Conservation (phyloP, 1,140 invertebrate species). For the Drosophila fuyamai region DNA sequence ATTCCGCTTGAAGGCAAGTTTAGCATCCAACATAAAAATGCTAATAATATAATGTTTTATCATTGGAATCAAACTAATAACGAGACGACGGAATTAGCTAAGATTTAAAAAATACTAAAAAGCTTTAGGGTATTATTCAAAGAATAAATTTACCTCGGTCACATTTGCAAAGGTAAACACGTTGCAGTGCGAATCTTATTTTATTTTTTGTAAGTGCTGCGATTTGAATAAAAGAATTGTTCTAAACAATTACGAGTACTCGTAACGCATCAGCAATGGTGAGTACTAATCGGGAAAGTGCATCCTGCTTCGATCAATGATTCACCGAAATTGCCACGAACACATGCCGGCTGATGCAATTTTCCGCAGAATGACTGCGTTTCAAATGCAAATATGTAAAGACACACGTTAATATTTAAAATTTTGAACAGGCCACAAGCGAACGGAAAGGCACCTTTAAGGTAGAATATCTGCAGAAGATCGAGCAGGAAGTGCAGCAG, state of each 20-base stretch:
- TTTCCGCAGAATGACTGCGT: not conserved
- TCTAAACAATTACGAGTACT: constrained; percentile 38
- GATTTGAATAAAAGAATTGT: constrained; percentile 45
- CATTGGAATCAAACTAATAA: too few relatives aligned
- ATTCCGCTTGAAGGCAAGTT: too few relatives aligned
- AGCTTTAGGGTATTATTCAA: too few relatives aligned
- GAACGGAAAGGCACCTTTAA: constrained; percentile 97
- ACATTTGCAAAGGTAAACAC: constrained; percentile 51
- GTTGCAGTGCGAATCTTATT: constrained; percentile 57
- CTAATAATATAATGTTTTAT: too few relatives aligned
- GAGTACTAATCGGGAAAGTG: constrained; percentile 1
- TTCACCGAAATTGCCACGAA: constrained; percentile 22
- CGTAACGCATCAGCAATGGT: constrained; percentile 45
- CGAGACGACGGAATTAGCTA: too few relatives aligned
- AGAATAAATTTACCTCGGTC: too few relatives aligned
- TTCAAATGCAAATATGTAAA: not conserved
- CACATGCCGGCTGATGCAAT: constrained; percentile 42
- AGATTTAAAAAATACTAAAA: too few relatives aligned
- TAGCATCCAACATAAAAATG: too few relatives aligned
- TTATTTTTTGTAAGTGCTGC: constrained; percentile 13
- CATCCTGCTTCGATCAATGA: not conserved
- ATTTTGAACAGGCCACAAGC: constrained; percentile 57
- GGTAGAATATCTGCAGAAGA: constrained; percentile 94
- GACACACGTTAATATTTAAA: constrained; percentile 2
- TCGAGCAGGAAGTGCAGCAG: constrained; percentile 93